Evolutionary conservation across 2,113 vertebrate genomes (phyloP).

Genomic region (Herpetotheres cachinnans): DNA sequence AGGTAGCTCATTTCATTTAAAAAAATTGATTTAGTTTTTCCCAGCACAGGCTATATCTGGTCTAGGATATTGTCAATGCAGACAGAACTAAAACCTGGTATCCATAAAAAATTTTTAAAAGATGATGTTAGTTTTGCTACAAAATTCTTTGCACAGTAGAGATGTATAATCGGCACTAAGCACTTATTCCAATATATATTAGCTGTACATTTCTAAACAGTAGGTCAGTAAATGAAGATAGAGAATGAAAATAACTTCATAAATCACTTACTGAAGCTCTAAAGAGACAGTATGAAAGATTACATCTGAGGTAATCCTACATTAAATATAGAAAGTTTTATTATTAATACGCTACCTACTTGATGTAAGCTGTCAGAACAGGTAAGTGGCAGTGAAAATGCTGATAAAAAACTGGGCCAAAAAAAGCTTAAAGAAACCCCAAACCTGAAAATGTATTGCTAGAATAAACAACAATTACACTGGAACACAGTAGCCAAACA

Average conservation of each 20-base stretch:
- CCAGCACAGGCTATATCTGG: background rate
- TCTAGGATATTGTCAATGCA: background rate
- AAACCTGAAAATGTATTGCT: background rate
- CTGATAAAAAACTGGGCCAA: background rate
- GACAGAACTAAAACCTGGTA: background rate
- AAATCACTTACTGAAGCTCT: background rate
- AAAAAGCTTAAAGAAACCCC: accelerated
- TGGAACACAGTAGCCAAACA: background rate
- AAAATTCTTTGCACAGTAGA: background rate
- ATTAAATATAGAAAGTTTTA: background rate
- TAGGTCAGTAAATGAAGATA: background rate
- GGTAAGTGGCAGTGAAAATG: background rate
- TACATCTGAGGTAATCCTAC: background rate
- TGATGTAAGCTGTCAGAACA: background rate
- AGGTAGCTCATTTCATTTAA: background rate
- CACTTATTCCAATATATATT: background rate
- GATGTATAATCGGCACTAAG: background rate
- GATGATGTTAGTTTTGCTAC: background rate
- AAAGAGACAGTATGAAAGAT: background rate
- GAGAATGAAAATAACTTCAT: background rate
- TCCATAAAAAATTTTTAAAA: background rate
- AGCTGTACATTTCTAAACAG: background rate
- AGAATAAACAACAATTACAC: background rate
- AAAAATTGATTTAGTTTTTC: background rate
- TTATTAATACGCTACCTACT: background rate